Conservation (phyloP, 1,140 invertebrate genomes). For the Euura saliciscinereae region DNA sequence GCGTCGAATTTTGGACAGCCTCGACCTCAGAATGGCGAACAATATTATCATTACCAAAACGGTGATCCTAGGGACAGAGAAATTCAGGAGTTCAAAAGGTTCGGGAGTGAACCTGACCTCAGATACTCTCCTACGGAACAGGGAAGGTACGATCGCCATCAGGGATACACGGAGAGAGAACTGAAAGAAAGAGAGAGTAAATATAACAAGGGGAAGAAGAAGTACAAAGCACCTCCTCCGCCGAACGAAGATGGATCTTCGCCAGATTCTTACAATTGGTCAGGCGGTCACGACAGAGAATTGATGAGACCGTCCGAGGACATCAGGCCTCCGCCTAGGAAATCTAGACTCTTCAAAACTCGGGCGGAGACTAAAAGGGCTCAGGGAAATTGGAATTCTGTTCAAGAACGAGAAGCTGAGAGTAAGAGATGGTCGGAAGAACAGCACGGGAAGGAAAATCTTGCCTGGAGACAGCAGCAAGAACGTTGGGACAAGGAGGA, state of each 20-base stretch:
- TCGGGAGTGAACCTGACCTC: constrained; percentile 77
- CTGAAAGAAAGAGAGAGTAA: constrained; percentile 38
- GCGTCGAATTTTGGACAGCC: constrained; percentile 36
- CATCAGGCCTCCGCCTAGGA: constrained; percentile 60
- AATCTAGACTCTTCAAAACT: constrained; percentile 74
- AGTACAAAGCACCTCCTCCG: constrained; percentile 69
- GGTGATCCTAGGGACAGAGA: constrained; percentile 31
- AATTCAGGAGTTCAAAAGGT: constrained; percentile 53
- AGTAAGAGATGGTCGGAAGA: constrained; percentile 26
- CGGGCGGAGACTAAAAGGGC: constrained; percentile 70
- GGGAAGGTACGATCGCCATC: constrained; percentile 17
- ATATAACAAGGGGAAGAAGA: constrained; percentile 65
- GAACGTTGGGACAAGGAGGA: constrained; percentile 21
- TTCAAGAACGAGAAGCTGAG: constrained; percentile 23
- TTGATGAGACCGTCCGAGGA: constrained; percentile 30
- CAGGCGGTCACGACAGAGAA: constrained; percentile 45
- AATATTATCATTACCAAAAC: constrained; percentile 38
- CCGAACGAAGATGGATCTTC: constrained; percentile 61
- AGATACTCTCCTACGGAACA: constrained; percentile 41
- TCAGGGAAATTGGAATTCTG: constrained; percentile 36
- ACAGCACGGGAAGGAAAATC: constrained; percentile 22
- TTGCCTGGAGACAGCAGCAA: constrained; percentile 20
- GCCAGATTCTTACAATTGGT: constrained; percentile 61
- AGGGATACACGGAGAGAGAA: constrained; percentile 36
- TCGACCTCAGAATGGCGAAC: constrained; percentile 27